A percentile compares a stretch with the other conserved stretches of the same genome.
Conservation (phyloP, 2,113 vertebrate species). For the Oxyura jamaicensis region DNA sequence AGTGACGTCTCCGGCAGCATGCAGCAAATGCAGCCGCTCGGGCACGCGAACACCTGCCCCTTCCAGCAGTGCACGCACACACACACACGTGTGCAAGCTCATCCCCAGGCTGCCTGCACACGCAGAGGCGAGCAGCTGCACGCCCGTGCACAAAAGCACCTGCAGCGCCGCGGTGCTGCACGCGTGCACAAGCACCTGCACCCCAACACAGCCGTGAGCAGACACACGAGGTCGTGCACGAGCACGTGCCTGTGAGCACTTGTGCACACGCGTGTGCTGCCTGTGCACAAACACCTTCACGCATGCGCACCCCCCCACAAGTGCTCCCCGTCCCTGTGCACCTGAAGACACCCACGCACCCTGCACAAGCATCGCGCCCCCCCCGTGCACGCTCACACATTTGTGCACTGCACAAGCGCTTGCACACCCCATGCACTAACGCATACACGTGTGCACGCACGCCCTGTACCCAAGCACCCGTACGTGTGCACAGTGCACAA, state of each 20-base stretch:
- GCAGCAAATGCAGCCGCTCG: too few relatives aligned
- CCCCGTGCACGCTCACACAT: not conserved
- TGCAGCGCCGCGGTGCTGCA: not conserved
- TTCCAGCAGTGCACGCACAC: not conserved
- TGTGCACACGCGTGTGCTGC: accelerated
- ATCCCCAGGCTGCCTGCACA: not conserved
- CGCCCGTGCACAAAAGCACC: accelerated
- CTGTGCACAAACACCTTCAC: too few relatives aligned
- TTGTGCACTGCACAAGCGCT: too few relatives aligned
- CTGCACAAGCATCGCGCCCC: too few relatives aligned
- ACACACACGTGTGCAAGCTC: not conserved
- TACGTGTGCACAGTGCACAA: not conserved
- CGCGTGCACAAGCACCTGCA: accelerated
- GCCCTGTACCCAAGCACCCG: too few relatives aligned
- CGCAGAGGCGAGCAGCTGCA: accelerated
- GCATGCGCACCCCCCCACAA: not conserved
- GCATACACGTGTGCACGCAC: accelerated
- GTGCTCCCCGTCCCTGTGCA: too few relatives aligned
- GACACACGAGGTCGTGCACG: not conserved
- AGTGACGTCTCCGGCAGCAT: too few relatives aligned
- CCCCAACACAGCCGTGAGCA: accelerated
- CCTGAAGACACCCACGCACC: not conserved
- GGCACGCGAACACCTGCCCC: accelerated
- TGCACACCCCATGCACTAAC: not conserved
- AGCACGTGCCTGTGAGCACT: not conserved